Evolutionary conservation across 2,888 invertebrate genomes (phyloP), one percentile per base, ranked within the genome.

Genomic region (Eupithecia abbreviata): DNA sequence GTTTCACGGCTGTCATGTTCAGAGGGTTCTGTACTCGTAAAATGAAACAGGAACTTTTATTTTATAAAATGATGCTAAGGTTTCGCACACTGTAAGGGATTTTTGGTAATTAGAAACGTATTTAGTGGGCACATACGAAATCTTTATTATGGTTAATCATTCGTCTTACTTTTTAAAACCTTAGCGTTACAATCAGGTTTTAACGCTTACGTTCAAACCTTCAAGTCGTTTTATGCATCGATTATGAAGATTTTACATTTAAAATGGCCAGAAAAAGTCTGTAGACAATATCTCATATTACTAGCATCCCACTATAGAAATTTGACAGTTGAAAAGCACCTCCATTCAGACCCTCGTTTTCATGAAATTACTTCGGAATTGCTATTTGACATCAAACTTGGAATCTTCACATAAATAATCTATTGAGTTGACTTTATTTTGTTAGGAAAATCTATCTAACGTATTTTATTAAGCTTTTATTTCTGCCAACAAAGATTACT

Each of bases 1-100:
- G 77, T 84, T 85, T 84, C 82, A 86, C 82, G 82, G 80, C 83
- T 83, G 86, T 84, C 84, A 85, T 84, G 84, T 83, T 82, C 84
- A 83, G 82, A 79, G 82, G 80, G 84, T 82, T 81, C 76, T 70
- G 79, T 75, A 76, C 71, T 76, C 79, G 79, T 84, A 84, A 83
- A 83, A 82, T 79, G 58, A 62, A 79, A 81, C 70, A 66, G 62
- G 51, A 75, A 77, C 69, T 80, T 82, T 78, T 75, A 71, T 79
- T 81, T 77, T 72, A 73, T 75, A 68, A 47, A 47, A 67, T 43
- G 15, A 58, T 18, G 18, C 3, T 18, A 42, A n/a, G 15, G n/a
- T 10, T 68, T 15, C 45, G n/a, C 42, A 68, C 4, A 15, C 13
- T 66, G 7, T 0, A 18, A 6, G 15, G 2, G 5, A 65, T 43